Evolutionary conservation across 2,888 invertebrate species (phyloP), one percentile per base, ranked within the genome.

Genomic region (Folsomia candida): DNA sequence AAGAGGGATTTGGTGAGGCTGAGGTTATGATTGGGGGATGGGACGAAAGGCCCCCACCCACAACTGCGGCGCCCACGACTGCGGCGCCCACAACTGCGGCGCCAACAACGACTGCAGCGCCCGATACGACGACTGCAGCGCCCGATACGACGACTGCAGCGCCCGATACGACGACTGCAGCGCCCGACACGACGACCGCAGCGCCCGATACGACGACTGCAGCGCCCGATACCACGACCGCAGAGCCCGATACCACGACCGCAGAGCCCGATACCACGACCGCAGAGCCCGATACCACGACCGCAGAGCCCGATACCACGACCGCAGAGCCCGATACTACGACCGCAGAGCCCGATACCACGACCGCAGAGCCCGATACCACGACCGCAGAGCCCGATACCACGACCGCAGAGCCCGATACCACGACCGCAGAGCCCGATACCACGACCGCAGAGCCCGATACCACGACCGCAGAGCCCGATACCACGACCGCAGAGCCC

Each of bases 401-500:
- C 18, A 24, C 57, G 24, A 28, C 47, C n/a, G 22, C 59, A 51
- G 61, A 51, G 20, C 28, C 62, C 29, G 29, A 47, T 14, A 62
- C 51, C 18, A 59, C 54, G 22, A 58, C 67, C 9, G 67, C 72
- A 2, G 64, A 72, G 2, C n/a, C n/a, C n/a, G 66, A 68, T 20
- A 57, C 74, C 24, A 54, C 62, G 3, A 37, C 71, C 18, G 51
- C 72, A 6, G 58, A 67, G 20, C n/a, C n/a, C n/a, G n/a, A n/a
- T n/a, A 74, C 71, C 1, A 69, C 69, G 47, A 9, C 63, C 25
- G 71, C 74, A 29, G 71, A 72, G 4, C n/a, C n/a, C n/a, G n/a
- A n/a, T n/a, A 73, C 75, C 2, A 69, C 72, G 20, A 74, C 70
- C 14, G 72, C 74, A 54, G 67, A 68, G 51, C 68, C 57, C n/a